Evolutionary conservation across 2,113 vertebrate species (phyloP).

Genomic region (Cyprinodon tularosa): DNA sequence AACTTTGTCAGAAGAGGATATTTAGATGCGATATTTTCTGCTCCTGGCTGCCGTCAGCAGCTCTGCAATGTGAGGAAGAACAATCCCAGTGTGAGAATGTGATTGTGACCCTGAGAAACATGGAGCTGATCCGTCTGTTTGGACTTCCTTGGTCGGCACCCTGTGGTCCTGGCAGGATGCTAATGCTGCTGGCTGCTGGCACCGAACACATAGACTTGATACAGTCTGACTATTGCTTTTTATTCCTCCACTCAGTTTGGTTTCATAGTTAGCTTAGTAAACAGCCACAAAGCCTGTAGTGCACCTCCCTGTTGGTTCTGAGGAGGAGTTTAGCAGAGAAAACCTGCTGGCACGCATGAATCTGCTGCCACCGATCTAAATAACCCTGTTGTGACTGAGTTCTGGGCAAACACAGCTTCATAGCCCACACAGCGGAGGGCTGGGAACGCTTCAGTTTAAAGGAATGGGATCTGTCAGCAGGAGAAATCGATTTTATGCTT

Average conservation of each 20-base stretch:
- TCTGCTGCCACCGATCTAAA: slow-evolving; percentile 62
- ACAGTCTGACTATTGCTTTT: slow-evolving; percentile 73
- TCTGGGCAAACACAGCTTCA: slow-evolving; percentile 41
- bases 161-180: slow-evolving; percentile 62
- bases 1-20: slow-evolving; percentile 26
- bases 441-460: slow-evolving; percentile 40
- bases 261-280: slow-evolving; percentile 67
- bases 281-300: slow-evolving; percentile 63
- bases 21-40: slow-evolving; percentile 35
- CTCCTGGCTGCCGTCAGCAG: slow-evolving; percentile 17
- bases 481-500: slow-evolving; percentile 17
- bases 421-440: slow-evolving; percentile 42
- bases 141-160: slow-evolving; percentile 61
- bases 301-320: slow-evolving; percentile 53
- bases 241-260: slow-evolving; percentile 54
- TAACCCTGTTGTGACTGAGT: slow-evolving; percentile 41
- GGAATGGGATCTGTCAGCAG: slow-evolving; percentile 18
- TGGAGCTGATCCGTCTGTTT: slow-evolving; percentile 50
- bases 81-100: slow-evolving; percentile 44
- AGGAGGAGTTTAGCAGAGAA: slow-evolving; percentile 45
- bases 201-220: slow-evolving; percentile 60
- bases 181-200: slow-evolving; percentile 73
- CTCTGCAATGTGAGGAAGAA: slow-evolving; percentile 31
- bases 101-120: slow-evolving; percentile 54
- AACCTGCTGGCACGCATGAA: slow-evolving; percentile 57